Evolutionary conservation across 2,888 invertebrate genomes (phyloP).

Genomic region (Parthenolecanium corni): DNA sequence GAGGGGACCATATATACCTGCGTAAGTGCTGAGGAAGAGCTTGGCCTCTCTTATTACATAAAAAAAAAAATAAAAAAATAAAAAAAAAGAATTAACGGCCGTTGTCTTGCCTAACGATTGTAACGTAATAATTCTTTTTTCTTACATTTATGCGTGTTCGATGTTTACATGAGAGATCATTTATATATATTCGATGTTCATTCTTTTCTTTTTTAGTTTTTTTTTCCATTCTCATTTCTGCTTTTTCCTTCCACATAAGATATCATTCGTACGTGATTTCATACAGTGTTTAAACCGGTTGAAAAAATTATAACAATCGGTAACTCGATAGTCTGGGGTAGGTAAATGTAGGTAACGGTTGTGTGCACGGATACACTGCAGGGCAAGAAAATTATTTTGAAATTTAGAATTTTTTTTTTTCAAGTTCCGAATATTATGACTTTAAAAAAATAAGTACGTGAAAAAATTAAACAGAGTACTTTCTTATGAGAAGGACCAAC

Average conservation of each 20-base stretch:
- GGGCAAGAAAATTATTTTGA: too few species aligned
- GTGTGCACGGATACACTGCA: too few species aligned
- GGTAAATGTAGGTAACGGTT: too few species aligned
- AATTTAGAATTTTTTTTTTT: too few species aligned
- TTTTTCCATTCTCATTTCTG: neutral
- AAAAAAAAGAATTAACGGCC: constrained; percentile 21
- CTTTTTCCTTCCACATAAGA: neutral
- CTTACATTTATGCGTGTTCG: neutral
- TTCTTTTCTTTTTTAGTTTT: neutral
- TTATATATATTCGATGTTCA: neutral
- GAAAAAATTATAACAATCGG: too few species aligned
- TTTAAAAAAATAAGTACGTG: too few species aligned
- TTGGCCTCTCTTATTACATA: neutral
- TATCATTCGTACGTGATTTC: too few species aligned
- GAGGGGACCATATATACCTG: neutral
- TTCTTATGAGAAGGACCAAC: too few species aligned
- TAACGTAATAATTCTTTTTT: constrained; percentile 16
- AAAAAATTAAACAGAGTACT: too few species aligned
- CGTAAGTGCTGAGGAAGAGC: neutral
- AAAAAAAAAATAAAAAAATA: neutral
- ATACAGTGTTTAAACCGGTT: too few species aligned
- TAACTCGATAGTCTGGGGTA: too few species aligned
- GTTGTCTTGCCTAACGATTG: constrained; percentile 23
- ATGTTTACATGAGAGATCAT: neutral
- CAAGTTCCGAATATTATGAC: too few species aligned